Conservation (phyloP, 2,888 invertebrate genomes). For the Pemphredon lugubris region DNA sequence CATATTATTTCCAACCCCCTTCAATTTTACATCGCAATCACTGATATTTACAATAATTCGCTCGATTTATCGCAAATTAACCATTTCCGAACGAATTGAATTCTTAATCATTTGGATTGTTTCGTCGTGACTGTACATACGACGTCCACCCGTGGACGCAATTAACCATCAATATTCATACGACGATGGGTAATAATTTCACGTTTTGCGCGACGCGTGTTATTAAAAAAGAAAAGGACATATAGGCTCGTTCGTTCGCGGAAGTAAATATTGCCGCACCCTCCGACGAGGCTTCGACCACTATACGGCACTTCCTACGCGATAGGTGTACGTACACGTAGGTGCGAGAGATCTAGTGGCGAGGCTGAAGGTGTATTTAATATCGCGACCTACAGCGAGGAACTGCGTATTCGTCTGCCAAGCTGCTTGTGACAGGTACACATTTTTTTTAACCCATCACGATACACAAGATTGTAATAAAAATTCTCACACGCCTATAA, state of each 20-base stretch:
- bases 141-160: background rate
- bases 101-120: background rate
- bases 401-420: too few relatives aligned
- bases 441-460: too few relatives aligned
- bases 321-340: too few relatives aligned
- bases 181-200: slow-evolving; percentile 13
- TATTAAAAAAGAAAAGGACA: slow-evolving; percentile 5
- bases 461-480: too few relatives aligned
- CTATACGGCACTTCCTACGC: too few relatives aligned
- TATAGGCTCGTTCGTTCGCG: slow-evolving; percentile 14
- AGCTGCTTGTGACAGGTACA: too few relatives aligned
- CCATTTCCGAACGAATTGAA: background rate
- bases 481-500: too few relatives aligned
- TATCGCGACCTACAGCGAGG: too few relatives aligned
- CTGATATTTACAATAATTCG: too few relatives aligned
- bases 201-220: slow-evolving; percentile 9
- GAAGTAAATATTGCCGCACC: slow-evolving; percentile 29
- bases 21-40: background rate
- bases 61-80: background rate
- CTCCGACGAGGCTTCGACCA: background rate
- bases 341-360: too few relatives aligned
- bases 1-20: background rate
- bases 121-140: background rate
- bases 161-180: slow-evolving; percentile 1
- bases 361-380: too few relatives aligned